Percentiles rank a stretch among this genome's conserved stretches.
phyloP scores from a whole-genome alignment of 2,888 invertebrate genomes.

The Lochmaea crataegi region DNA sequence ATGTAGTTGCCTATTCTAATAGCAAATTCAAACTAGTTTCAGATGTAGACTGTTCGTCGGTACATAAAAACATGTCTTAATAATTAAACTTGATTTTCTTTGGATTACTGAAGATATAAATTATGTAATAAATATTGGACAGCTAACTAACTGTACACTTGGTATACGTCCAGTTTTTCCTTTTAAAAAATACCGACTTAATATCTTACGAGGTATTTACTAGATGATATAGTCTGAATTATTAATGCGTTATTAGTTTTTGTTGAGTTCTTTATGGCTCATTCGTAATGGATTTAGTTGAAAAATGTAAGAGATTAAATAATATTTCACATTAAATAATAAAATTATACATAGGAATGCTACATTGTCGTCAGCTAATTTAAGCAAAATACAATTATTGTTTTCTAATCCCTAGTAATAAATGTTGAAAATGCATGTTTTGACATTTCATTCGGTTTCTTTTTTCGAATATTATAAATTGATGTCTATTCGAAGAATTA shows the following conservation, averaged over 20 bases:
- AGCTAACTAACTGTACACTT: slow-evolving; percentile 32
- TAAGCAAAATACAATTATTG: background rate
- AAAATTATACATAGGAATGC: background rate
- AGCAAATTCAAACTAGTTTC: slow-evolving; percentile 38
- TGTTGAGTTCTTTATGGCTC: slow-evolving; percentile 1
- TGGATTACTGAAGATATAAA: slow-evolving; percentile 34
- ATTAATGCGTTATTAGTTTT: slow-evolving; percentile 8
- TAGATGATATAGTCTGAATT: slow-evolving; percentile 14
- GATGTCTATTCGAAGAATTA: no score
- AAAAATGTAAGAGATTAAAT: background rate
- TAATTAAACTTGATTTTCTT: slow-evolving; percentile 43
- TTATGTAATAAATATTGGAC: slow-evolving; percentile 42
- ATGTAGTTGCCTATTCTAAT: background rate
- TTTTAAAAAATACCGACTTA: slow-evolving; percentile 23
- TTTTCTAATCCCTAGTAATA: no score
- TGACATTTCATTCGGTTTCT: no score
- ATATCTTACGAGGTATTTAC: slow-evolving; percentile 14
- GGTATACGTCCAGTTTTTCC: slow-evolving; percentile 21
- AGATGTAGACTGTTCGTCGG: slow-evolving; percentile 28
- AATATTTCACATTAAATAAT: background rate
- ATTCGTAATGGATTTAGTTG: background rate
- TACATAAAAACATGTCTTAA: slow-evolving; percentile 38
- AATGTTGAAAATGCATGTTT: no score
- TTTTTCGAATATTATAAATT: no score
- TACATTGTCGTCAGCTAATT: background rate